Conservation (phyloP, 2,113 vertebrate genomes). For the Misgurnus mizolepis region DNA sequence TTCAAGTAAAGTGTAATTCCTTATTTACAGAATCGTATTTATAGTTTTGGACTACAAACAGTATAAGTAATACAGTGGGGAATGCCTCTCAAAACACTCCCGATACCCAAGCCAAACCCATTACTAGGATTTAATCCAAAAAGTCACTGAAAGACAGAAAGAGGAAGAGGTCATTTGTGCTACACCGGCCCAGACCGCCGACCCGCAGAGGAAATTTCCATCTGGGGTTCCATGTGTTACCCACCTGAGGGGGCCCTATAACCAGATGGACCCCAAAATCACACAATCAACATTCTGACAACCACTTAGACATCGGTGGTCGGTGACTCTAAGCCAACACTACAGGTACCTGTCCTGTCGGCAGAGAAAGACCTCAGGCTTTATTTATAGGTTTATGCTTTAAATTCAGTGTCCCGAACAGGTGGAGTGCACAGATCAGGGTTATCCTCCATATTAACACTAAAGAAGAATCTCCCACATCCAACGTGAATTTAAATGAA, state of each 20-base stretch:
- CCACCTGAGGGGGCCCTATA: constrained; percentile 50
- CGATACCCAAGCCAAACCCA: neutral
- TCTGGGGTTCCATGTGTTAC: constrained; percentile 54
- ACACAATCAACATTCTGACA: constrained; percentile 44
- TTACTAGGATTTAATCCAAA: neutral
- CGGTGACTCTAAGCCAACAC: constrained; percentile 10
- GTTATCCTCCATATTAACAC: constrained; percentile 28
- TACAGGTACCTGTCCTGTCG: neutral
- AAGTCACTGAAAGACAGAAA: constrained; percentile 11
- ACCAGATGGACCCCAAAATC: constrained; percentile 53
- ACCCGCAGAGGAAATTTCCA: constrained; percentile 47
- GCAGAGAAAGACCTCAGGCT: constrained; percentile 7
- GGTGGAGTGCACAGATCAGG: constrained; percentile 48
- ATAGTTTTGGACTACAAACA: neutral
- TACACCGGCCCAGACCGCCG: constrained; percentile 3
- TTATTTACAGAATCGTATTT: too few species aligned
- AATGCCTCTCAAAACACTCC: neutral
- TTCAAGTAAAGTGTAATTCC: too few species aligned
- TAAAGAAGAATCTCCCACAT: too few species aligned
- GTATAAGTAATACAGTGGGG: neutral
- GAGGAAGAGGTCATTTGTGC: constrained; percentile 38
- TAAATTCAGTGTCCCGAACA: constrained; percentile 34
- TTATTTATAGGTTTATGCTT: constrained; percentile 26
- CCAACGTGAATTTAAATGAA: too few species aligned
- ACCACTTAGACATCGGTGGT: constrained; percentile 24